Conservation (phyloP, 1,140 invertebrate genomes). For the Uloborus diversus region DNA sequence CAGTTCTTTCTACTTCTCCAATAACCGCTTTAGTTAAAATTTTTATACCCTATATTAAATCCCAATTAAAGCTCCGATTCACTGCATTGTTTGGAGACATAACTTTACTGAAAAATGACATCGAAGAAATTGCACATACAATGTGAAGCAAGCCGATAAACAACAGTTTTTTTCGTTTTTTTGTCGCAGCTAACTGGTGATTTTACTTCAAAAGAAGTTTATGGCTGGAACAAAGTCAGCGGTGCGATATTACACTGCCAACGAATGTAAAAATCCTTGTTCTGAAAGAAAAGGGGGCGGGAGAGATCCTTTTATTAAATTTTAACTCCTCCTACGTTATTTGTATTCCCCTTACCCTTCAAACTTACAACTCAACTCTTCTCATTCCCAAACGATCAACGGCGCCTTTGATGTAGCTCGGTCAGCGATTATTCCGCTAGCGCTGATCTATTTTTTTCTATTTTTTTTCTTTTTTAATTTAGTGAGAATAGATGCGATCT, state of each 20-base stretch:
- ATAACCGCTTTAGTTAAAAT: no score
- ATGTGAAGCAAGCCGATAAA: slow-evolving; percentile 19
- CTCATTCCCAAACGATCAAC: slow-evolving; percentile 30
- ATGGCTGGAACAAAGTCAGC: slow-evolving; percentile 8
- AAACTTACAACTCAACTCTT: slow-evolving; percentile 22
- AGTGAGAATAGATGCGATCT: slow-evolving; percentile 30
- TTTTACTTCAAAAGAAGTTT: slow-evolving; percentile 40
- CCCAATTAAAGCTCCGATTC: no score
- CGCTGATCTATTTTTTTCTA: slow-evolving; percentile 31
- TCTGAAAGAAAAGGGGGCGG: slow-evolving; percentile 15
- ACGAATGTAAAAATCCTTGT: slow-evolving; percentile 31
- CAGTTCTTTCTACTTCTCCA: no score
- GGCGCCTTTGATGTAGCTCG: slow-evolving; percentile 35
- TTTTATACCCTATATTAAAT: no score
- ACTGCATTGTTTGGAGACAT: no score
- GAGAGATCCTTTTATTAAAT: slow-evolving; percentile 44
- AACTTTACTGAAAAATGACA: no score
- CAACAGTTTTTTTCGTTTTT: slow-evolving; percentile 7
- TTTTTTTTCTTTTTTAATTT: slow-evolving; percentile 42
- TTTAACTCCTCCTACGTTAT: slow-evolving; percentile 40
- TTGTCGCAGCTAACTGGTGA: slow-evolving; percentile 19
- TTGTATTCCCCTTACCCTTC: slow-evolving; percentile 34
- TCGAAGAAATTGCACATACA: no score
- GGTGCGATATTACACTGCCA: slow-evolving; percentile 29
- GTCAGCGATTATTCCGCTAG: slow-evolving; percentile 50